Percentiles rank a stretch among this genome's conserved stretches.
phyloP scores from a whole-genome alignment of 2,113 vertebrate species.

The Otis tarda region DNA sequence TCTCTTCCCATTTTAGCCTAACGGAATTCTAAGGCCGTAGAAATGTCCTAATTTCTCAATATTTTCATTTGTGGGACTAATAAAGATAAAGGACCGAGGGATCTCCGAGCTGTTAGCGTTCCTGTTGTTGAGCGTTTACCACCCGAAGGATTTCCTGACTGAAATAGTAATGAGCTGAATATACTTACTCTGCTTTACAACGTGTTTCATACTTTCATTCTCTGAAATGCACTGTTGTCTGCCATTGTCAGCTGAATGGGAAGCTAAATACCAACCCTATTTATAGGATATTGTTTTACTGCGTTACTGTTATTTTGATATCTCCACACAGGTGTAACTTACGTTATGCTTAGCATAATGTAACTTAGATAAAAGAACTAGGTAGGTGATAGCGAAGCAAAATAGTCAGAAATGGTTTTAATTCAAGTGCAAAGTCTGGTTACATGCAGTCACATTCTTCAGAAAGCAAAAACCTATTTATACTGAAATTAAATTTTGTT shows the following conservation, averaged over 20 bases:
- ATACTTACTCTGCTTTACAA: background rate
- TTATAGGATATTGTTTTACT: background rate
- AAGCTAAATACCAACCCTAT: background rate
- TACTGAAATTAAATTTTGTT: background rate
- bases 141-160: background rate
- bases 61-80: background rate
- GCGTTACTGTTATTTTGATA: background rate
- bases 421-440: background rate
- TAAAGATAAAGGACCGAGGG: background rate
- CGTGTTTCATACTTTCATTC: background rate
- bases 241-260: background rate
- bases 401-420: background rate
- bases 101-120: background rate
- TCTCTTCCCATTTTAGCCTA: background rate
- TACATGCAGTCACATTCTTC: background rate
- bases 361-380: background rate
- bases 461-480: background rate
- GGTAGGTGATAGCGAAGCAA: background rate
- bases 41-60: background rate
- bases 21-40: background rate
- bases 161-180: background rate
- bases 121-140: background rate
- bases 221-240: background rate
- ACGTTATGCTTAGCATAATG: background rate
- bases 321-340: background rate